Evolutionary conservation across 2,888 invertebrate species (phyloP).

Genomic region (Bombylius discolor): DNA sequence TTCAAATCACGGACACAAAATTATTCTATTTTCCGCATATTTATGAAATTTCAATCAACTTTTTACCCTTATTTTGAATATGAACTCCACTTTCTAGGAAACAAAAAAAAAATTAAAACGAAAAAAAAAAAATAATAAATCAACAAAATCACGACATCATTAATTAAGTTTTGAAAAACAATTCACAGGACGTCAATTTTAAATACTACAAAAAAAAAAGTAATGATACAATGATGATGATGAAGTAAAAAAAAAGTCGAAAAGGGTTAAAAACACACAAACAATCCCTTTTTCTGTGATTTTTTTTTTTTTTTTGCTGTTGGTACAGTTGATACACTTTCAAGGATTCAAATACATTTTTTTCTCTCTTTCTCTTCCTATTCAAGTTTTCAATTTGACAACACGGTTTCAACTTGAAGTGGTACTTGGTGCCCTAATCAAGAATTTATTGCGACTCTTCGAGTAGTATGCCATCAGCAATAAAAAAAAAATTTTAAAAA

Average conservation of each 20-base stretch:
- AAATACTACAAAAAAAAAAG: background rate
- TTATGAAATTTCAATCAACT: no score
- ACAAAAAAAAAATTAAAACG: no score
- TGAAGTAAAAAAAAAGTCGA: background rate
- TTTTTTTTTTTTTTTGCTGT: background rate
- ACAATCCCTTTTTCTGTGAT: no score
- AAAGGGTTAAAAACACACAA: background rate
- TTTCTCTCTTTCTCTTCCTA: background rate
- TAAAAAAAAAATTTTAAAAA: background rate
- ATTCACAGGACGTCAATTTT: background rate
- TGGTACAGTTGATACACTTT: background rate
- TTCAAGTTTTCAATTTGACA: constrained; percentile 3
- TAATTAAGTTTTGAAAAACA: background rate
- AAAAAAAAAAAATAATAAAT: no score
- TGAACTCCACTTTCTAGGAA: no score
- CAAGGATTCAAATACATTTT: background rate
- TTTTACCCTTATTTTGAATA: no score
- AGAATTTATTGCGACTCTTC: constrained; percentile 8
- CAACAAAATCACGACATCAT: background rate
- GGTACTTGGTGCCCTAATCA: constrained; percentile 8
- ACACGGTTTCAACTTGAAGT: constrained; percentile 3
- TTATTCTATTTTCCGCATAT: no score
- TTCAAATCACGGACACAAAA: no score
- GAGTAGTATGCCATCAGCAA: constrained; percentile 6
- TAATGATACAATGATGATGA: no score